phyloP scores from a whole-genome alignment of 2,113 vertebrate genomes.

The Phylloscopus whistleri region DNA sequence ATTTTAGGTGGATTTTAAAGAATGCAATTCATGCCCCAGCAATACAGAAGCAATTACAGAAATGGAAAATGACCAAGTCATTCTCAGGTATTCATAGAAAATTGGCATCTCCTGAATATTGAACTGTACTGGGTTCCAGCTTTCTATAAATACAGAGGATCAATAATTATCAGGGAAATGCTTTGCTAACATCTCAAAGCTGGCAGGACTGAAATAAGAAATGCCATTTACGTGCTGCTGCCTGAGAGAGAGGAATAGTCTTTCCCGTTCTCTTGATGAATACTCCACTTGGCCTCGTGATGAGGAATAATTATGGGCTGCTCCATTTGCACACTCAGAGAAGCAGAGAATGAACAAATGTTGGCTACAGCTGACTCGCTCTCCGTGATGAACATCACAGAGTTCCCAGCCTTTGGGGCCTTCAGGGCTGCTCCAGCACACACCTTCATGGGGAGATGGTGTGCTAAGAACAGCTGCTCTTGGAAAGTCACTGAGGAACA shows the following conservation, averaged over 20 bases:
- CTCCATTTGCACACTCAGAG: slow-evolving; percentile 22
- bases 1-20: slow-evolving; percentile 8
- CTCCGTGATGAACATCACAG: not conserved
- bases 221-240: slow-evolving; percentile 14
- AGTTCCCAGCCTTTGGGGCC: not conserved
- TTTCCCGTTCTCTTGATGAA: not conserved
- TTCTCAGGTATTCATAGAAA: slow-evolving; percentile 67
- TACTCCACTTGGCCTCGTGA: not conserved
- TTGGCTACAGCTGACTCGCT: not conserved
- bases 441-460: not conserved
- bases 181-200: slow-evolving; percentile 42
- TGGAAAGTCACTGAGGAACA: not conserved
- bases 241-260: slow-evolving; percentile 10
- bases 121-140: slow-evolving; percentile 3
- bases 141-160: slow-evolving; percentile 64
- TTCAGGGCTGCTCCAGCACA: not conserved
- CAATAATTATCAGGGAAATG: slow-evolving; percentile 65
- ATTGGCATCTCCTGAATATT: slow-evolving; percentile 62
- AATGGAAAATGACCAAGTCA: slow-evolving; percentile 57
- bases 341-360: not conserved
- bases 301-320: not conserved
- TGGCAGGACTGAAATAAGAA: slow-evolving; percentile 56
- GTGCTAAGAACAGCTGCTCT: not conserved
- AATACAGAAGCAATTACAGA: slow-evolving; percentile 57
- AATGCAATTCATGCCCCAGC: slow-evolving; percentile 30